These are phyloP conservation scores for human DNA, from an alignment of 2,113 vertebrate species.

Conservation along the genomic window GRCh38 chr18:41888001-41888500, in stretches of 20 bases:
- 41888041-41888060: background rate
- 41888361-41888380: background rate
- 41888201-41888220: background rate
- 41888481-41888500: too few species aligned
- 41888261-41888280: background rate
- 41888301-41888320: background rate
- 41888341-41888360: background rate
- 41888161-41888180: background rate
- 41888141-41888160: background rate
- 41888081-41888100: background rate
- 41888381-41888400: background rate
- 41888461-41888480: too few species aligned
- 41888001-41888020: background rate
- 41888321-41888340: background rate
- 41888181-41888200: background rate
- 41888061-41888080: background rate
- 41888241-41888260: background rate
- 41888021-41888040: background rate
- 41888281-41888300: background rate
- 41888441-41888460: too few species aligned
- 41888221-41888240: background rate
- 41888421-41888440: too few species aligned
- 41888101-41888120: background rate
- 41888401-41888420: background rate
- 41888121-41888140: background rate